phyloP scores from a whole-genome alignment of 1,140 invertebrate genomes.

The Ganaspis sp. region DNA sequence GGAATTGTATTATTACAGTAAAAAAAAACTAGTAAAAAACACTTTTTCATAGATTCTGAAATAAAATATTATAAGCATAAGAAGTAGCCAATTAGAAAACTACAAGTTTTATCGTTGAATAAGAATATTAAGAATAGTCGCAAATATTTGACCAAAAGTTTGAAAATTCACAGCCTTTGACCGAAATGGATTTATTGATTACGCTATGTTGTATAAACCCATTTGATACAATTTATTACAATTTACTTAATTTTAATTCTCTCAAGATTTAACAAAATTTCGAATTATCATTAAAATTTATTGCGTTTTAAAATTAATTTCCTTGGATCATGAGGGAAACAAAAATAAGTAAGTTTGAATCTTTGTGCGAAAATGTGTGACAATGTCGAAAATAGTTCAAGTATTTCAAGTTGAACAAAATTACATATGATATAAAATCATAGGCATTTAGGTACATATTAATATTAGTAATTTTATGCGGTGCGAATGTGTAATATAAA shows the following conservation, averaged over 20 bases:
- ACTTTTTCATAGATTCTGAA: not conserved
- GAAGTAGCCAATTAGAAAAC: constrained; percentile 1
- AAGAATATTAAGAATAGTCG: not conserved
- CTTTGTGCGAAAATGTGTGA: not conserved
- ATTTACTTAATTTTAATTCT: not conserved
- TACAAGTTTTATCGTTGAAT: not conserved
- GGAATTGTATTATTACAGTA: too few species aligned
- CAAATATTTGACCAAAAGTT: constrained; percentile 19
- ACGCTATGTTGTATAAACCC: not conserved
- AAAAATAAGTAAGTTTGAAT: not conserved
- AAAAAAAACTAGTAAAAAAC: too few species aligned
- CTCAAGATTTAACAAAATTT: too few species aligned
- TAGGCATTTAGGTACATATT: not conserved
- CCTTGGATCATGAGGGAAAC: not conserved
- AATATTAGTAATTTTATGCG: constrained; percentile 3
- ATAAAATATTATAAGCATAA: not conserved
- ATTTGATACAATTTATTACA: not conserved
- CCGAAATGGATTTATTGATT: constrained; percentile 25
- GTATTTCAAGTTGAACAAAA: constrained; percentile 1
- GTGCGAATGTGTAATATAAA: not conserved
- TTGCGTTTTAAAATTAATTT: too few species aligned
- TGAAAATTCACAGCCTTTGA: not conserved
- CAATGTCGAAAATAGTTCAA: not conserved
- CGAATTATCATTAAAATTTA: too few species aligned
- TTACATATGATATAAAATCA: constrained; percentile 7